Conservation (phyloP, 2,113 vertebrate genomes). For the Monarcha castaneiventris region DNA sequence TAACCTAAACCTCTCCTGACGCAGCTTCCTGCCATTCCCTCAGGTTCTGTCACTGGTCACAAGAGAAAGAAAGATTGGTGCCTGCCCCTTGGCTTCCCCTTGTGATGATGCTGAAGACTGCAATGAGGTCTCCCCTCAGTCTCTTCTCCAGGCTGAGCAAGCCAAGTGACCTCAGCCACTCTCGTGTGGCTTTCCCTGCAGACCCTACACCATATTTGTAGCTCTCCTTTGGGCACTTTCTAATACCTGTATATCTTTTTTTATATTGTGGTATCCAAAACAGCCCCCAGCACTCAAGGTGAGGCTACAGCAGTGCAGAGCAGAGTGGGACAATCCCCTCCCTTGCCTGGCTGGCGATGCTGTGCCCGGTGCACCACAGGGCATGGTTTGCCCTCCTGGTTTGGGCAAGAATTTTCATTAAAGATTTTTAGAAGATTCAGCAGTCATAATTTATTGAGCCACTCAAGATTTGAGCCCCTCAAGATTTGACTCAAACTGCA, state of each 20-base stretch:
- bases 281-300: not conserved
- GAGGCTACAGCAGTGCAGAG: not conserved
- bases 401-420: not conserved
- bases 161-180: not conserved
- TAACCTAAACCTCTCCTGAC: not conserved
- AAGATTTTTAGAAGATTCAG: not conserved
- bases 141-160: not conserved
- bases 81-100: not conserved
- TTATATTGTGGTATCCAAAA: not conserved
- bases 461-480: not conserved
- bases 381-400: not conserved
- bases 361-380: not conserved
- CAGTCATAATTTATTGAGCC: not conserved
- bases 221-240: not conserved
- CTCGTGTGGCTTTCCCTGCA: not conserved
- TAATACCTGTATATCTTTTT: not conserved
- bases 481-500: not conserved
- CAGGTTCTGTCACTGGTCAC: not conserved
- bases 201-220: not conserved
- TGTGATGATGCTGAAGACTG: not conserved
- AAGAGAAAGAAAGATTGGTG: not conserved
- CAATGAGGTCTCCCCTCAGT: not conserved
- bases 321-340: not conserved
- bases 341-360: rapidly evolving
- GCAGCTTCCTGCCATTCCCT: not conserved